Evolutionary conservation across 2,797 vertebrate genomes (phyloP).

Genomic region (Gastrophryne carolinensis): DNA sequence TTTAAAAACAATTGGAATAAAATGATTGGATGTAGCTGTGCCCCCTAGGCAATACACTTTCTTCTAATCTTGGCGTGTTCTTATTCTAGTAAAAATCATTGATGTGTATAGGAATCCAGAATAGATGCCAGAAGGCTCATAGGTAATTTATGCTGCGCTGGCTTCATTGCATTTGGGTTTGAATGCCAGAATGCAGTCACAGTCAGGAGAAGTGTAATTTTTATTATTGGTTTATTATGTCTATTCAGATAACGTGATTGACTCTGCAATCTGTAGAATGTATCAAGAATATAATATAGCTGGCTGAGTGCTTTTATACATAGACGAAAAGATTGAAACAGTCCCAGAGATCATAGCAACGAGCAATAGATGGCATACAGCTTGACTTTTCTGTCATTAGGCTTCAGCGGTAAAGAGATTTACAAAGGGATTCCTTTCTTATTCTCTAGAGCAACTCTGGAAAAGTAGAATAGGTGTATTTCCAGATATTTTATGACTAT

Average conservation of each 20-base stretch:
- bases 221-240: not conserved
- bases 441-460: no score
- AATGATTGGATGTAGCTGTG: no score
- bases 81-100: not conserved
- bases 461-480: no score
- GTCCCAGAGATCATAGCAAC: not conserved
- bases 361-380: not conserved
- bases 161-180: not conserved
- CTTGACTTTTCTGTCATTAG: not conserved
- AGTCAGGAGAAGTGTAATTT: not conserved
- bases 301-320: not conserved
- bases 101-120: not conserved
- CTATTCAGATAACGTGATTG: not conserved
- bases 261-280: not conserved
- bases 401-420: not conserved
- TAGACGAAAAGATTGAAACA: not conserved
- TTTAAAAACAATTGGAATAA: no score
- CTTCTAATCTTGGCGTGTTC: not conserved
- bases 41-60: not conserved
- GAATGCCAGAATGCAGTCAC: not conserved
- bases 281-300: not conserved
- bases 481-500: no score
- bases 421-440: no score
- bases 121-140: not conserved
- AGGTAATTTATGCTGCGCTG: not conserved